Base-by-base conservation (phyloP, 2,113 vertebrate species). In the Coturnix japonica region DNA sequence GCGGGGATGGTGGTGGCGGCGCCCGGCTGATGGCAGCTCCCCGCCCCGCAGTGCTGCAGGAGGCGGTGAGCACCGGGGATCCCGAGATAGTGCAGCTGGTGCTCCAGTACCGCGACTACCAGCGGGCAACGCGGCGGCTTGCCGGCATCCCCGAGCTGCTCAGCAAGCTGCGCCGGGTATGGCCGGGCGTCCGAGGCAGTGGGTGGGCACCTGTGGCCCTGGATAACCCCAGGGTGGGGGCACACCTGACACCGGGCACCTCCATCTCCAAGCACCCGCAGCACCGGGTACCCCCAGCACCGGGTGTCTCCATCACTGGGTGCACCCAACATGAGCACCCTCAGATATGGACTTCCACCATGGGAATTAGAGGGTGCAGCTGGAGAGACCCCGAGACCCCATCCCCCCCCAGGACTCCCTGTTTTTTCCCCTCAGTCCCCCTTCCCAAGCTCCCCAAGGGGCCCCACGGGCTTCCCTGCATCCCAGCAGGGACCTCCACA, bases 41-140 rank as follows among this genome's bases (percentile, higher is more conserved):
- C 0, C 17, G 44, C 19, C 81, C 91, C 91, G 11, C 53, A 99
- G 99, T 99, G 85, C 97, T 99, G 90, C 99, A 99, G 98, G 99
- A 99, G 94, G 99, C 99, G 0, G 98, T 99, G 75, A 99, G 99
- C 97, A 99, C 99, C 0, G 98, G 99, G 59, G 99, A 99, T 92
- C 99, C 99, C 0, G 99, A 99, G 96, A 98, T 99, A 95, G 98
- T 99, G 35, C 99, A 99, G 91, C 96, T 99, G 95, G 98, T 99
- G 53, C 98, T 99, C 60, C 99, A 99, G 96, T 99, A 99, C 93
- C 98, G 99, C 31, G 99, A 99, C 93, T 99, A 98, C 96, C 98
- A 98, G 82, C 97, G 99, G 47, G 99, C 99, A 2, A 99, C 98
- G 0, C 98, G 98, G 95, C 98, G 99, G 67, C 97, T 99, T 37